These are phyloP conservation scores for Cephus rjabovi DNA, from an alignment of 2,888 invertebrate genomes.

Conservation along the genomic window DNA sequence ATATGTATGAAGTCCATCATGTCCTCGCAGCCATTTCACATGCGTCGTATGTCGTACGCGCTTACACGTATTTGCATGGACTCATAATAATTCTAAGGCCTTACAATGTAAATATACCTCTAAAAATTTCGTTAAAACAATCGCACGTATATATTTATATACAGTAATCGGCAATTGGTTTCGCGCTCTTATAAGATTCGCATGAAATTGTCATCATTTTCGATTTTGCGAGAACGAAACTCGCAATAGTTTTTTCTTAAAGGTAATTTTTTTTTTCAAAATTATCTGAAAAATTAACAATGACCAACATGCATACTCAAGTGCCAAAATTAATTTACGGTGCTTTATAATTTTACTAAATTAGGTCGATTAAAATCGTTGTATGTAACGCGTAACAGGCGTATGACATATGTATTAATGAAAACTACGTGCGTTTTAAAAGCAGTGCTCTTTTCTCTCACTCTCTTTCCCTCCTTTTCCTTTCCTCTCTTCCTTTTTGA, in stretches of 20 bases:
- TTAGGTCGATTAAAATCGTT: slow-evolving; percentile 33
- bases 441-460: neutral
- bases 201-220: neutral
- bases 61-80: neutral
- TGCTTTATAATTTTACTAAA: neutral
- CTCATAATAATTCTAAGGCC: neutral
- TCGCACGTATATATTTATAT: slow-evolving; percentile 39
- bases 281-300: slow-evolving; percentile 2
- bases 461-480: neutral
- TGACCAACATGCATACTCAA: slow-evolving; percentile 5
- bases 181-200: neutral
- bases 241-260: neutral
- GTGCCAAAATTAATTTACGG: neutral
- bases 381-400: slow-evolving; percentile 31
- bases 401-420: slow-evolving; percentile 15
- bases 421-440: slow-evolving; percentile 12
- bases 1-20: no score
- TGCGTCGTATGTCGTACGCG: neutral
- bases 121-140: slow-evolving; percentile 42
- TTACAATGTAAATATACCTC: slow-evolving; percentile 23
- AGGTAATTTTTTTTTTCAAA: slow-evolving; percentile 4
- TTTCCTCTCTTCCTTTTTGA: neutral
- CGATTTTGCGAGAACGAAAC: neutral
- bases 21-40: no score
- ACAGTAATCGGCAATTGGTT: slow-evolving; percentile 34